Evolutionary conservation across 2,888 invertebrate genomes (phyloP), one percentile per base, ranked within the genome.

Genomic region (Deilephila porcellus): DNA sequence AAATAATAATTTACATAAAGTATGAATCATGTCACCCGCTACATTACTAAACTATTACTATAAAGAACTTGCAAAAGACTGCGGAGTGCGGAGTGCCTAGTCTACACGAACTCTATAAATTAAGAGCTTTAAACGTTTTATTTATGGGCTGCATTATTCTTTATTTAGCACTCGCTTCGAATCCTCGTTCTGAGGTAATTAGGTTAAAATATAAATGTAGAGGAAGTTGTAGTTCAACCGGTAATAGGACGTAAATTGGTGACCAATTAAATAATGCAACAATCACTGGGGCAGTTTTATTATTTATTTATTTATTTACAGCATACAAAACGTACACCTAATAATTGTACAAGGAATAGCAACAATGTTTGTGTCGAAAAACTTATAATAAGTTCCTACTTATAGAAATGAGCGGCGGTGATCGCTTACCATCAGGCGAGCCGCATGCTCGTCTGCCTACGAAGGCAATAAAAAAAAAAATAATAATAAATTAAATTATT

Each of bases 131-230:
- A 60, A 60, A 60, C 60, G 17, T 60, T 60, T 60, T 64, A 64
- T 64, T 64, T 64, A 64, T 64, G 37, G 37, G 3, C 64, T 64
- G 64, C 64, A 64, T 64, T 64, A 64, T 64, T 64, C 37, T 64
- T 64, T 64, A 64, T 37, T 64, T 64, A 64, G 37, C 64, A 64
- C 64, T 37, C 64, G 64, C 64, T 37, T 37, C 64, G 37, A 64
- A 64, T 64, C 19, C 37, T 37, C 8, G 20, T n/a, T 34, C 20
- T 7, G 37, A 64, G 8, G 37, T 64, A 64, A 64, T 64, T 64
- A 64, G 37, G 37, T 64, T 45, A 37, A 64, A 64, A 64, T 37
- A 11, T 37, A 64, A 37, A 8, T 64, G 20, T 64, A 11, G 20
- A 64, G 64, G n/a, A 34, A 20, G 11, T 60, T 29, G 29, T 60